Evolutionary conservation across 2,797 vertebrate genomes (phyloP).

Genomic region (Poecilia wingei): DNA sequence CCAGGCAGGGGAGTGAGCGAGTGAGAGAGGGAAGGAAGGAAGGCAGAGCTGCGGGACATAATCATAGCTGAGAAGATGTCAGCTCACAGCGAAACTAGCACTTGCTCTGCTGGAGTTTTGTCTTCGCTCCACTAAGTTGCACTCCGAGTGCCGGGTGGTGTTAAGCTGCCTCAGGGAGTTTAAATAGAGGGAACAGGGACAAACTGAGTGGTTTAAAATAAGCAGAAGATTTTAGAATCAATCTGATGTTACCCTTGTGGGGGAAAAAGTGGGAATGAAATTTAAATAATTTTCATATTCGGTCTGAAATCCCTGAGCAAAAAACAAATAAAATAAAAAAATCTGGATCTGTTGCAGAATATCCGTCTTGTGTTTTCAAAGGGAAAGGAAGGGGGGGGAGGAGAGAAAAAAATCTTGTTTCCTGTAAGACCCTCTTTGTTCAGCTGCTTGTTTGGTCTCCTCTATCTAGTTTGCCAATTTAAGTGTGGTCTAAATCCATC

Average conservation of each 20-base stretch:
- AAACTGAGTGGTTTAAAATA: background rate
- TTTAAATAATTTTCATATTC: background rate
- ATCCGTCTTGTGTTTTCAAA: background rate
- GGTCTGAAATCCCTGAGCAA: background rate
- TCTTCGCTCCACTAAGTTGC: conserved; percentile 15
- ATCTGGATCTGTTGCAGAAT: background rate
- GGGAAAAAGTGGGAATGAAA: background rate
- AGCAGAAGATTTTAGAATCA: background rate
- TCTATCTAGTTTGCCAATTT: background rate
- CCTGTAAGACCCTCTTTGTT: background rate
- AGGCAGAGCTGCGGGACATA: conserved; percentile 34
- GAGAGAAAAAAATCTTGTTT: background rate
- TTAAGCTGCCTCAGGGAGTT: conserved; percentile 12
- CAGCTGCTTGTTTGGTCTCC: conserved; percentile 3
- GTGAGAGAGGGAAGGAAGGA: conserved; percentile 13
- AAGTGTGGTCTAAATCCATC: conserved; percentile 3
- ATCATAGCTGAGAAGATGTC: conserved; percentile 49
- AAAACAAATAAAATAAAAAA: background rate
- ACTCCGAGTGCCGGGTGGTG: background rate
- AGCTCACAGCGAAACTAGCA: conserved; percentile 43
- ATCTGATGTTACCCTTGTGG: background rate
- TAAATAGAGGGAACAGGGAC: background rate
- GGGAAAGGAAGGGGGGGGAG: background rate
- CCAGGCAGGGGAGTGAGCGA: conserved; percentile 43
- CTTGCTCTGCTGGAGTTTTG: conserved; percentile 39